Percentiles rank a stretch among this genome's conserved stretches.
These are phyloP conservation scores for Eilema griseolum DNA, from an alignment of 2,888 invertebrate genomes.

Conservation along the genomic window DNA sequence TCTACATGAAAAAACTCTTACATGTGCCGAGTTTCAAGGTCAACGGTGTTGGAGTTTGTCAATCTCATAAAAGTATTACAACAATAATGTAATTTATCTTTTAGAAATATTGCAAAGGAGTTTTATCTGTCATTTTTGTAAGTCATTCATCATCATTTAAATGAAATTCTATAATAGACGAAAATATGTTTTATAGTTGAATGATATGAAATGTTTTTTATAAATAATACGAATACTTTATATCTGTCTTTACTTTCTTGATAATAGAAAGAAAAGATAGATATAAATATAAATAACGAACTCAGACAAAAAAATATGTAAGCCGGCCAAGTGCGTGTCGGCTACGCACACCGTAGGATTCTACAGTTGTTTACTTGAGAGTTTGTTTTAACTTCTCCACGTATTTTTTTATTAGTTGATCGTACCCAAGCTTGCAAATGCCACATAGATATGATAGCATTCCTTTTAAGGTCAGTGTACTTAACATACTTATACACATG, in stretches of 20 bases:
- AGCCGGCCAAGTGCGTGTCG: no score
- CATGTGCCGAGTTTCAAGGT: background rate
- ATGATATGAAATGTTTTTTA: background rate
- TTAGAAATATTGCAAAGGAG: background rate
- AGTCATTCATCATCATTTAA: background rate
- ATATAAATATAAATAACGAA: background rate
- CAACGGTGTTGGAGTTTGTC: background rate
- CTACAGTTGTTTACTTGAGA: no score
- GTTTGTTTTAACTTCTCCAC: no score
- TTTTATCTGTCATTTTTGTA: background rate
- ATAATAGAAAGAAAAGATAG: no score
- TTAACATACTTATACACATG: no score
- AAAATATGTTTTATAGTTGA: background rate
- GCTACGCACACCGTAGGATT: no score
- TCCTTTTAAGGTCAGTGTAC: no score
- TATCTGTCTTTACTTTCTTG: no score
- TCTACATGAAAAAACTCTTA: slow-evolving; percentile 4
- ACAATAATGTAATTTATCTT: background rate
- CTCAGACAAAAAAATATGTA: background rate
- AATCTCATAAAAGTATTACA: background rate
- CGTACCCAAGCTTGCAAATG: no score
- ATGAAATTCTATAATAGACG: background rate
- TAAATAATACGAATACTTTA: background rate
- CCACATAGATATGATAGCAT: no score
- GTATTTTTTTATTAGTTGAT: no score